Evolutionary conservation across 2,797 vertebrate species (phyloP), one percentile per base, ranked within the genome.

Genomic region (Syncerus caffer): DNA sequence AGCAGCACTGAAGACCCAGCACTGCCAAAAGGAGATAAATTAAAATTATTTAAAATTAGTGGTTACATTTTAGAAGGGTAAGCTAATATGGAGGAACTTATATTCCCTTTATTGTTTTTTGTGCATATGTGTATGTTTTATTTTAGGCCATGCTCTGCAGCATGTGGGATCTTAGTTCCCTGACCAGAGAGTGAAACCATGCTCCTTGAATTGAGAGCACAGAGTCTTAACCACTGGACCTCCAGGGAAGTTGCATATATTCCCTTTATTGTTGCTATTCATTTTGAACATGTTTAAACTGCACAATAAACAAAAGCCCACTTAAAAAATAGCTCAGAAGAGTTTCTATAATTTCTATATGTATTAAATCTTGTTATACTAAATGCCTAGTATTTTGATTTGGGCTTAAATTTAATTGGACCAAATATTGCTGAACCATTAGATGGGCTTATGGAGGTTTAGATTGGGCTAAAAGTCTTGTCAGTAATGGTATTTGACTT

Each of bases 401-500:
- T 76, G 10, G 83, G 27, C 6, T 80, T 87, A 71, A 88, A 86
- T 90, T 95, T 96, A n/a, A 71, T 84, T 89, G 67, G 17, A 95
- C 27, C 38, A 93, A 96, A 93, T 74, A 74, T 38, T 92, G 62
- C 42, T 92, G 27, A 76, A 55, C 10, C 1, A 19, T 84, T 74
- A 47, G 21, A 45, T 79, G 29, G 57, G 14, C 16, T 91, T 78
- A 80, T 53, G 27, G 11, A 93, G 13, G 19, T 76, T 80, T 91
- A 89, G n/a, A 19, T 29, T 71, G 78, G 38, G 31, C 27, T 64
- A 45, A 74, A 60, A 80, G 17, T 76, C 79, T 57, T 94, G 53
- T 94, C 53, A 53, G 21, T 84, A 57, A 87, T 57, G n/a, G 58
- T 89, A 90, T 91, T 78, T 96, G 53, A 95, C 38, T 95, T 89